phyloP scores from a whole-genome alignment of 2,888 invertebrate genomes.

The Deilephila porcellus region DNA sequence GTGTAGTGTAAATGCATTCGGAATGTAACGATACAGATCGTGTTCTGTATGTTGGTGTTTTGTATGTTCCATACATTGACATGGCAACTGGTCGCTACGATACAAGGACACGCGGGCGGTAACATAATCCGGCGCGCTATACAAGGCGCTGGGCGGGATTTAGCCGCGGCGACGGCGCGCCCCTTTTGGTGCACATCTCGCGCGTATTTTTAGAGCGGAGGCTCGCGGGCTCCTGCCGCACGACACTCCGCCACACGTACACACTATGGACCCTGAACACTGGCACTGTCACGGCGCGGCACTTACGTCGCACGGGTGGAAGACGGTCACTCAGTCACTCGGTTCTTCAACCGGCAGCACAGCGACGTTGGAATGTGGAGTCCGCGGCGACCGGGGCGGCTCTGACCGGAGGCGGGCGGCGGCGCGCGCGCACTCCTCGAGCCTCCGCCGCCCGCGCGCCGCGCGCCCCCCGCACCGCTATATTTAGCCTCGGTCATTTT shows the following conservation, averaged over 20 bases:
- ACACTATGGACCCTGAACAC: conserved; percentile 57
- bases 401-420: conserved; percentile 74
- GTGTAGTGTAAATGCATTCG: conserved; percentile 55
- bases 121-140: conserved; percentile 77
- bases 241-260: conserved; percentile 49
- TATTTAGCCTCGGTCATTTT: conserved; percentile 78
- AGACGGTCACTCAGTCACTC: conserved; percentile 81
- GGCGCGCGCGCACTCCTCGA: conserved; percentile 49
- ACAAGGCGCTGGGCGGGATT: conserved; percentile 68
- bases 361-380: conserved; percentile 88
- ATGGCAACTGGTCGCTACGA: conserved; percentile 23
- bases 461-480: conserved; percentile 51
- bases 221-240: conserved; percentile 38
- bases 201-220: conserved; percentile 63
- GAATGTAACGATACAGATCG: conserved; percentile 20
- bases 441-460: conserved; percentile 42
- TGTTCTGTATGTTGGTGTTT: conserved; percentile 33
- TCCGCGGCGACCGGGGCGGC: conserved; percentile 89
- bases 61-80: conserved; percentile 37
- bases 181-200: conserved; percentile 37
- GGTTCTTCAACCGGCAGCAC: conserved; percentile 78
- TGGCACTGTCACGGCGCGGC: conserved; percentile 66
- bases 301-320: conserved; percentile 85
- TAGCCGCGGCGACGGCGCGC: conserved; percentile 21
- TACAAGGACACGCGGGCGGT: conserved; percentile 49